Evolutionary conservation across 2,888 invertebrate species (phyloP).

Genomic region (Stegophylla sp.): DNA sequence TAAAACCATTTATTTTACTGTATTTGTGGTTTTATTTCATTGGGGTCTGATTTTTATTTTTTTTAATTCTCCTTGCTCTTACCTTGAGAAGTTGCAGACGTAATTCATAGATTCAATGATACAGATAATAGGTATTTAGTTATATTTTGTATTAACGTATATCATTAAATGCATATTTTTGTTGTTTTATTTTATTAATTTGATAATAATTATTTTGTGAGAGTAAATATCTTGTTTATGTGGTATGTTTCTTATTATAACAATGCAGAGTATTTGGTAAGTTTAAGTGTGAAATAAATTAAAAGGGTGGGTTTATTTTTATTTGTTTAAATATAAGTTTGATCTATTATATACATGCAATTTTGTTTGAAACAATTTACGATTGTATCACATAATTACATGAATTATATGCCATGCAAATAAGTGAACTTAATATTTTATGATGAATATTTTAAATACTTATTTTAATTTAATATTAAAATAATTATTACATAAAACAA

Average conservation of each 20-base stretch:
- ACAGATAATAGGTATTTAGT: not conserved
- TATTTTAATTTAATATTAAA: no score
- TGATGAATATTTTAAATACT: no score
- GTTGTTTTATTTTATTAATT: not conserved
- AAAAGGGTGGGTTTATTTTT: no score
- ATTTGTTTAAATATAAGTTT: no score
- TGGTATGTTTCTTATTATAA: slow-evolving; percentile 26
- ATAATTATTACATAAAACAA: no score
- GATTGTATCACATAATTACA: no score
- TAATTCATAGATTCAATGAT: not conserved
- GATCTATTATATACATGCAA: no score
- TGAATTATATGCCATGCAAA: no score
- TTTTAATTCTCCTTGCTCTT: slow-evolving; percentile 8
- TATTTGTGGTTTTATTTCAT: slow-evolving; percentile 38
- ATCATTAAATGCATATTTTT: not conserved
- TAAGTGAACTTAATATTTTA: no score
- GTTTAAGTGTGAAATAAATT: no score
- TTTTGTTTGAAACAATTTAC: no score
- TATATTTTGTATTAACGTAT: not conserved
- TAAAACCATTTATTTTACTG: slow-evolving; percentile 44
- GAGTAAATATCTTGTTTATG: slow-evolving; percentile 1
- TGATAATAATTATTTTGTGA: slow-evolving; percentile 21
- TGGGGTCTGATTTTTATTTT: not conserved
- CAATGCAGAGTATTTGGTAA: no score
- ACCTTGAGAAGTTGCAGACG: slow-evolving; percentile 4